Evolutionary conservation across 2,888 invertebrate species (phyloP).

Genomic region (Marronus borbonicus): DNA sequence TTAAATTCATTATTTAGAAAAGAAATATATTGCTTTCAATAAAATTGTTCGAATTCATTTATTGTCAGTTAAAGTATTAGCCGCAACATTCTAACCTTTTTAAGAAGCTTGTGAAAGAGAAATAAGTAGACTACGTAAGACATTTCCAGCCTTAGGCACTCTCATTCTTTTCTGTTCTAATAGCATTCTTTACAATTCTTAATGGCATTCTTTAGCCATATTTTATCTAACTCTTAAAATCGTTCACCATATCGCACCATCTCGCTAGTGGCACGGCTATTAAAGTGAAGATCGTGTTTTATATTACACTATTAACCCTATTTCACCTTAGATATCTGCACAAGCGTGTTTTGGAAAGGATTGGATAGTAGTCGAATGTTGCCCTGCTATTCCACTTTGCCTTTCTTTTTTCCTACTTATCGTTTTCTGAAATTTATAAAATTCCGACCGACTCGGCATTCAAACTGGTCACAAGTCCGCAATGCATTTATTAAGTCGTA

Average conservation of each 20-base stretch:
- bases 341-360: constrained; percentile 13
- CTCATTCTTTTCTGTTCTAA: no score
- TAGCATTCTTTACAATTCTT: neutral
- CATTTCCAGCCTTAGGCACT: no score
- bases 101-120: no score
- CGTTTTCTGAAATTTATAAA: constrained; percentile 16
- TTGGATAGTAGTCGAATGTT: neutral
- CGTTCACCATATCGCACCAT: constrained; percentile 18
- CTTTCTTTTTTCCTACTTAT: constrained; percentile 32
- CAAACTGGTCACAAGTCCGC: neutral
- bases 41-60: no score
- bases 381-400: constrained; percentile 30
- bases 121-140: no score
- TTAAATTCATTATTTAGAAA: no score
- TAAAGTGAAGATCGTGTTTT: constrained; percentile 27
- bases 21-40: no score
- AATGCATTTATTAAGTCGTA: constrained; percentile 6
- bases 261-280: neutral
- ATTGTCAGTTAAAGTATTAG: no score
- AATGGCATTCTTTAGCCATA: neutral
- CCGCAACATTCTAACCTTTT: no score
- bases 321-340: constrained; percentile 26
- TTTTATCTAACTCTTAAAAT: neutral
- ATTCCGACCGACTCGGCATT: constrained; percentile 9
- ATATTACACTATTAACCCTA: constrained; percentile 41